Evolutionary conservation across 2,888 invertebrate genomes (phyloP).

Genomic region (Brachypalpus laphriformis): DNA sequence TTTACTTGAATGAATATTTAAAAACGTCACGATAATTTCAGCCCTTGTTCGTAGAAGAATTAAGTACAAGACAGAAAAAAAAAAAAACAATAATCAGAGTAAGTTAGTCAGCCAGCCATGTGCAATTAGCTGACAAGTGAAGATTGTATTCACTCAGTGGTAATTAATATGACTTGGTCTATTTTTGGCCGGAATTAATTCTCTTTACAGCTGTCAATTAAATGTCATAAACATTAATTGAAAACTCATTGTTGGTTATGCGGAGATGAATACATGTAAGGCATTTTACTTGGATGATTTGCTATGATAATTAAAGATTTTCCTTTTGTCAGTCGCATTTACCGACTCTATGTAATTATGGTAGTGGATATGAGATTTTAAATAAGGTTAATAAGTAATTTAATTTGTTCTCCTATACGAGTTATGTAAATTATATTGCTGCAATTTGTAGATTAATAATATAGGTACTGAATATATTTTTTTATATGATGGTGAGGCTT

Average conservation of each 20-base stretch:
- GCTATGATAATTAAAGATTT: not conserved
- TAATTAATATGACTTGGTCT: conserved; percentile 62
- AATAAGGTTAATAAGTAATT: not conserved
- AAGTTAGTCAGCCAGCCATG: conserved; percentile 57
- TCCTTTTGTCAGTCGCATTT: not conserved
- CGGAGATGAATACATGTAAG: not conserved
- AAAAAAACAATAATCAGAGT: conserved; percentile 33
- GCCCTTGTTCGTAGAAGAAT: conserved; percentile 30
- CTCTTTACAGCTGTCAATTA: conserved; percentile 65
- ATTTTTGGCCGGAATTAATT: conserved; percentile 55
- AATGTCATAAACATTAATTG: conserved; percentile 63
- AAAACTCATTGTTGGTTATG: conserved; percentile 41
- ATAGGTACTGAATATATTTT: not conserved
- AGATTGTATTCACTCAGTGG: conserved; percentile 62
- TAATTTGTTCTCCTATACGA: not conserved
- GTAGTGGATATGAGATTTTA: not conserved
- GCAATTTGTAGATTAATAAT: not conserved
- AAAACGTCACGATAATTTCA: conserved; percentile 48
- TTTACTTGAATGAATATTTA: conserved; percentile 67
- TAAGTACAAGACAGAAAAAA: conserved; percentile 14
- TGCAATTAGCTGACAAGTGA: conserved; percentile 68
- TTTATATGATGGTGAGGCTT: no score
- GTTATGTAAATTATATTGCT: not conserved
- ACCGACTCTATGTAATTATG: not conserved
- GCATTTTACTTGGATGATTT: conserved; percentile 19